Evolutionary conservation across 2,797 vertebrate genomes (phyloP), one percentile per base, ranked within the genome.

Genomic region (Crenichthys baileyi): DNA sequence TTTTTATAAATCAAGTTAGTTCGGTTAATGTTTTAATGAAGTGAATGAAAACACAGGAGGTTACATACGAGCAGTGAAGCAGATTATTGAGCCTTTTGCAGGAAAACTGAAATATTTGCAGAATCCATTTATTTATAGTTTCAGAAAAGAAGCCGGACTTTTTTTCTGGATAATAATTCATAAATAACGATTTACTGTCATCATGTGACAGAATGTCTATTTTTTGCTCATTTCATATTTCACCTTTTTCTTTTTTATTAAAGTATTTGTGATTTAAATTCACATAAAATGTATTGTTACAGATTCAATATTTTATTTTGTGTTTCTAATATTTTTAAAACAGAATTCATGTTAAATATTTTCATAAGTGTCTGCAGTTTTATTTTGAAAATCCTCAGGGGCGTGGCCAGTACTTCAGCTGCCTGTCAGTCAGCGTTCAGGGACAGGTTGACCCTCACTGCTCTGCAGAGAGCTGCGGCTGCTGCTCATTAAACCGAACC

Each of bases 391-490:
- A 6, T 31, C 61, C 24, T 1, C 60, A 29, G 63, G 81, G 77
- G 83, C 79, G 85, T 76, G 79, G 53, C 73, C 77, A 4, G 2
- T 1, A 41, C 4, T 5, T 60, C 9, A 11, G 0, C 24, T 6
- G 65, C 85, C 89, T 89, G 81, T 2, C 39, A 85, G 86, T 72
- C 82, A 9, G 0, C 16, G 6, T 44, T 8, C 60, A 18, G 73
- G 65, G 53, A 22, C 26, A 51, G 29, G 8, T 51, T 11, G 56
- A 36, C 61, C 75, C 31, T 18, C 7, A 3, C 53, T 12, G 31
- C 55, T 8, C 31, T 9, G 36, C 56, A 16, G 39, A 60, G 11
- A 58, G 13, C 39, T n/a, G n/a, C 63, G 31, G 29, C 58, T 50
- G 26, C 29, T 44, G 8, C 1, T 63, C 18, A 20, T n/a, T 70